Evolutionary conservation across 2,888 invertebrate species (phyloP).

Genomic region (Limnephilus rhombicus): DNA sequence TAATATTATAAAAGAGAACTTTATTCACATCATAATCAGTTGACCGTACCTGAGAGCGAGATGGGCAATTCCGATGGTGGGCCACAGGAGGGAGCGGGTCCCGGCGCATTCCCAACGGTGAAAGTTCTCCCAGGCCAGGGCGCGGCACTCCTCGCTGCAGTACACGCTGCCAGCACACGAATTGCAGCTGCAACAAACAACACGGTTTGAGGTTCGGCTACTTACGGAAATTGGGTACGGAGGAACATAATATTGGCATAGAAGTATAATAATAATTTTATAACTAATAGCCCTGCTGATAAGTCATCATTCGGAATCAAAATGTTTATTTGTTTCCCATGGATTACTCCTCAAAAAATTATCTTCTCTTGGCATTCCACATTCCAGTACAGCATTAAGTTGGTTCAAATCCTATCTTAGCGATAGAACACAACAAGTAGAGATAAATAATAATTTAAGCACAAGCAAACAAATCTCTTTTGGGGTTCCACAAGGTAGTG

Average conservation of each 20-base stretch:
- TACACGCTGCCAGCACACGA: conserved; percentile 83
- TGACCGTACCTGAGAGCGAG: conserved; percentile 80
- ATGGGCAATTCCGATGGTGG: conserved; percentile 87
- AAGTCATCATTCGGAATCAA: no score
- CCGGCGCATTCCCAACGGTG: conserved; percentile 87
- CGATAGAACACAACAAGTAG: no score
- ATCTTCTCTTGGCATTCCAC: no score
- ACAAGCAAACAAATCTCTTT: no score
- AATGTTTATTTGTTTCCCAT: no score
- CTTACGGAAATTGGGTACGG: background rate
- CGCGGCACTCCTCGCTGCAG: conserved; percentile 82
- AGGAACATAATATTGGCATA: background rate
- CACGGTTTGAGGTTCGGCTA: background rate
- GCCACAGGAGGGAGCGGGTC: conserved; percentile 80
- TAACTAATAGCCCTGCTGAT: no score
- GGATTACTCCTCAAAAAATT: no score
- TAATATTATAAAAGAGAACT: no score
- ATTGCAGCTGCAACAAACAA: conserved; percentile 78
- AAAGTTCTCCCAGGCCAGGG: conserved; percentile 76
- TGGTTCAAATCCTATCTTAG: no score
- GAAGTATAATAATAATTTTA: background rate
- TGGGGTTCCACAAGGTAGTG: no score
- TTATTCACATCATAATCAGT: background rate
- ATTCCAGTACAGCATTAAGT: no score
- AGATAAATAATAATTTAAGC: no score